A percentile compares a stretch with the other conserved stretches of the same genome.
Conservation (phyloP, 2,888 invertebrate genomes). For the Nasonia oneida region DNA sequence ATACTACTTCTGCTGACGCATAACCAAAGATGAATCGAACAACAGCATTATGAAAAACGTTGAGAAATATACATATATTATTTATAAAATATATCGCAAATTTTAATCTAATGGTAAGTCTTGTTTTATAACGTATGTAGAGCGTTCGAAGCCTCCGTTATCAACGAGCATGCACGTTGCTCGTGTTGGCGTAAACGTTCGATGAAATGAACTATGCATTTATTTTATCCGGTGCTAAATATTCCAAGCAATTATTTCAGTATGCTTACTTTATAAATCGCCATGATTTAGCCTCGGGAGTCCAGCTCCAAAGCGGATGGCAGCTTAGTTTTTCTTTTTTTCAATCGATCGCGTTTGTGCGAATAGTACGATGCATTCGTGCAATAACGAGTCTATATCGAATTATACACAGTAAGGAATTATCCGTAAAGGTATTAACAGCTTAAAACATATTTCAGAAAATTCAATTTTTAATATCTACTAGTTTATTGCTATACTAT, state of each 20-base stretch:
- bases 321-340: conserved; percentile 30
- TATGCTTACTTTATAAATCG: conserved; percentile 33
- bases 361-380: conserved; percentile 15
- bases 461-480: not conserved
- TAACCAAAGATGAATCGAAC: conserved; percentile 41
- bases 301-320: conserved; percentile 52
- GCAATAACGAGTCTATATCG: conserved; percentile 6
- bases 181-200: not conserved
- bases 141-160: conserved; percentile 28
- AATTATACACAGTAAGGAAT: not conserved
- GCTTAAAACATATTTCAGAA: not conserved
- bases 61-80: conserved; percentile 46
- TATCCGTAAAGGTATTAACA: not conserved
- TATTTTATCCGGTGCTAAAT: not conserved
- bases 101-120: conserved; percentile 53
- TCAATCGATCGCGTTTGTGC: conserved; percentile 31
- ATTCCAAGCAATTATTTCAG: conserved; percentile 13
- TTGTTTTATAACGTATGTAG: conserved; percentile 31
- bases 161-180: conserved; percentile 1
- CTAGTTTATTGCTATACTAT: not conserved
- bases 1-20: conserved; percentile 11
- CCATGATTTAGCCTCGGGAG: conserved; percentile 28
- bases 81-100: conserved; percentile 60
- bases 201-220: not conserved
- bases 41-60: conserved; percentile 39